These are phyloP conservation scores for Aegithalos caudatus DNA, from an alignment of 2,113 vertebrate species.

Conservation along the genomic window DNA sequence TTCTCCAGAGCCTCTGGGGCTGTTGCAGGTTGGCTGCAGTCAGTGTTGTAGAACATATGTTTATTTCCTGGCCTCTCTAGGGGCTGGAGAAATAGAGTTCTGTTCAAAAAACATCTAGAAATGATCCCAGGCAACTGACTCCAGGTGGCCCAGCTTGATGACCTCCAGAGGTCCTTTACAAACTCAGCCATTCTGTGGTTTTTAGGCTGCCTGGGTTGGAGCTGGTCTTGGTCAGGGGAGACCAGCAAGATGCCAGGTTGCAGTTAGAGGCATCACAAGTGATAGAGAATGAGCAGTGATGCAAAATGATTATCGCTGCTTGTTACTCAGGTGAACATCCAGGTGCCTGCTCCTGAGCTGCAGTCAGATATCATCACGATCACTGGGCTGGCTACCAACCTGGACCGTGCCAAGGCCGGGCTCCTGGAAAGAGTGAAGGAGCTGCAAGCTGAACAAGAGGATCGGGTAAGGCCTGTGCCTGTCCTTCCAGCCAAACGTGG, in stretches of 20 bases:
- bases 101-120: background rate
- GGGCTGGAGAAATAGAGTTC: background rate
- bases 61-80: background rate
- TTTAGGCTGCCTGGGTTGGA: background rate
- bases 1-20: background rate
- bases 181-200: background rate
- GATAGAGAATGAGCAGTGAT: background rate
- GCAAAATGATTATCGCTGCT: rapidly evolving
- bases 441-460: conserved; percentile 93
- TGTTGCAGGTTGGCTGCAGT: background rate
- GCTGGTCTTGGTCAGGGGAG: background rate
- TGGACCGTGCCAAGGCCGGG: conserved; percentile 90
- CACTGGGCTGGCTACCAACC: conserved; percentile 86
- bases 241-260: rapidly evolving
- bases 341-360: conserved; percentile 94
- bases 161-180: background rate
- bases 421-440: conserved; percentile 92
- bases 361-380: conserved; percentile 91
- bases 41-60: background rate
- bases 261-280: background rate
- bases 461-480: conserved; percentile 79
- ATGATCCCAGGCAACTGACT: background rate
- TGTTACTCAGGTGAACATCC: conserved; percentile 89
- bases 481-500: background rate
- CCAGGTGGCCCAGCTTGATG: background rate